These are phyloP conservation scores for Cheiracanthium punctorium DNA, from an alignment of 2,888 invertebrate species.

Conservation along the genomic window DNA sequence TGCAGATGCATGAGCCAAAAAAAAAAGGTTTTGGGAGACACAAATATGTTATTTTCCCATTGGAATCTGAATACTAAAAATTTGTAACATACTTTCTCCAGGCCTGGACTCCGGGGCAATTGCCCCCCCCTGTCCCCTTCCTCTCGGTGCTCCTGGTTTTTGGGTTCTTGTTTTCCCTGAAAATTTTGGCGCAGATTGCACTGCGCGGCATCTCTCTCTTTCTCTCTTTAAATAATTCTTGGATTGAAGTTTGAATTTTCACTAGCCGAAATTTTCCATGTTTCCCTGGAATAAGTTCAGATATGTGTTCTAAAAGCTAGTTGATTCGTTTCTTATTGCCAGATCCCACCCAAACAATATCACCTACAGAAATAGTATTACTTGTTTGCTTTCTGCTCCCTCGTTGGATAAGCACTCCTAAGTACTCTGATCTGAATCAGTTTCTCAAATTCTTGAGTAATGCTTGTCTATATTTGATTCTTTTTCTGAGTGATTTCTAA, in stretches of 20 bases:
- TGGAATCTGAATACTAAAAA: no score
- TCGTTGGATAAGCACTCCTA: neutral
- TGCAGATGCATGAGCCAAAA: no score
- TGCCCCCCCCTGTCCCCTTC: no score
- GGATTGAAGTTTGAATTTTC: neutral
- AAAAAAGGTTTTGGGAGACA: no score
- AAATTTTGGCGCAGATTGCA: no score
- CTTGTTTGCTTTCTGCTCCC: neutral
- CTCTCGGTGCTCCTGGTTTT: no score
- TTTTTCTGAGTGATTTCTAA: neutral
- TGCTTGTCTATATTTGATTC: neutral
- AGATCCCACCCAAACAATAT: neutral
- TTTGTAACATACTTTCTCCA: no score
- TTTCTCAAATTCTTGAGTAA: neutral
- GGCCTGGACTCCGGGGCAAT: no score
- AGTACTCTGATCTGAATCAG: neutral
- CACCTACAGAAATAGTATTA: neutral
- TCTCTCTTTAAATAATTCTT: no score
- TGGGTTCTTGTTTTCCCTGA: no score
- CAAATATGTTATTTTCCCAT: no score
- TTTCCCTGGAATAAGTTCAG: neutral
- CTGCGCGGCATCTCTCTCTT: no score
- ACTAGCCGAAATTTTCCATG: neutral
- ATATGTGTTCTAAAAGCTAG: neutral
- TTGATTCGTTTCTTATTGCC: neutral